phyloP scores from a whole-genome alignment of 2,797 vertebrate genomes.

The Galaxias olidus region DNA sequence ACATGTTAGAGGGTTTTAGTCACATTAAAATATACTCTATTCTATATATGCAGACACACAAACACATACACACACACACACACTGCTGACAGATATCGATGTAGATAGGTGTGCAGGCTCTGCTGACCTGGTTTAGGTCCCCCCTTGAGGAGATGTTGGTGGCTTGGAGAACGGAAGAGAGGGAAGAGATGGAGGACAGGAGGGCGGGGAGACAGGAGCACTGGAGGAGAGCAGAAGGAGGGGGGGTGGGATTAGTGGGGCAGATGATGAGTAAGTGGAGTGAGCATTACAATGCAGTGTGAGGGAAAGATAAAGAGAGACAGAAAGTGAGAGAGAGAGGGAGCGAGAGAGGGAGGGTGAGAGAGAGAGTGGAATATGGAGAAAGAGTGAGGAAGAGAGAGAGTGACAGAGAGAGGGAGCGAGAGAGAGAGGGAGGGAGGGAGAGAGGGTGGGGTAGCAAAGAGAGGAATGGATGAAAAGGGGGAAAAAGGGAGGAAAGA shows the following conservation, averaged over 20 bases:
- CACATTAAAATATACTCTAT: too few relatives aligned
- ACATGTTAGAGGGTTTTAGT: too few relatives aligned
- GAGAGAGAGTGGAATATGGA: too few relatives aligned
- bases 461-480: neutral
- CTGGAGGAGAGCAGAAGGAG: conserved; percentile 44
- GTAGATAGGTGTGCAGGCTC: conserved; percentile 32
- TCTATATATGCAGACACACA: neutral
- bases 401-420: conserved; percentile 55
- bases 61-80: conserved; percentile 22
- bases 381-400: conserved; percentile 44
- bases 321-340: conserved; percentile 50
- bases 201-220: conserved; percentile 33
- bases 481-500: neutral
- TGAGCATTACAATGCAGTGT: too few relatives aligned
- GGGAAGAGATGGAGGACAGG: conserved; percentile 9
- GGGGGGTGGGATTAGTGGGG: conserved; percentile 46
- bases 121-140: conserved; percentile 67
- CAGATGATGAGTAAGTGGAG: conserved; percentile 27
- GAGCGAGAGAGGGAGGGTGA: conserved; percentile 65
- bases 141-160: conserved; percentile 44
- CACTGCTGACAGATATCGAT: conserved; percentile 59
- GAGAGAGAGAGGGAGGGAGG: conserved; percentile 53
- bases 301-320: conserved; percentile 49
- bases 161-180: conserved; percentile 16
- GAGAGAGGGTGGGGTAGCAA: conserved; percentile 38